Conservation (phyloP, 2,797 vertebrate genomes). For the Adelosebastes latens region DNA sequence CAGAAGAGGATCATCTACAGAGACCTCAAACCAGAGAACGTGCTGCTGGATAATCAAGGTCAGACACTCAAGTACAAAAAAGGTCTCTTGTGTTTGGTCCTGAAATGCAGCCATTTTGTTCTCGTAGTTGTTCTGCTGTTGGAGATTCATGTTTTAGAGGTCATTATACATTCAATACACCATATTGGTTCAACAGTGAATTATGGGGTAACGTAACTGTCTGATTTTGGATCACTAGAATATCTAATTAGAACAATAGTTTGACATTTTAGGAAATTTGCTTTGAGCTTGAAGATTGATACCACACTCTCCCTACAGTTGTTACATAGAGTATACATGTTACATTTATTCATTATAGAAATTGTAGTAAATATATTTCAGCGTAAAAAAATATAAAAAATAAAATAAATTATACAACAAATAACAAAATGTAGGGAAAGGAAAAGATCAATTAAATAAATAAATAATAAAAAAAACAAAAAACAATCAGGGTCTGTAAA, state of each 20-base stretch:
- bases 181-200: not conserved
- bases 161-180: not conserved
- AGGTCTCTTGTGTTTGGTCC: not conserved
- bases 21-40: conserved; percentile 95
- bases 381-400: no score
- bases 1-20: conserved; percentile 91
- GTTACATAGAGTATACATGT: no score
- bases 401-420: no score
- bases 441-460: no score
- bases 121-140: not conserved
- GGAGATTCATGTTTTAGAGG: not conserved
- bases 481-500: no score
- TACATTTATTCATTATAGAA: no score
- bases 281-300: not conserved
- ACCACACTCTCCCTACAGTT: no score
- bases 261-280: not conserved
- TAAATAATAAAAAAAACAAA: no score
- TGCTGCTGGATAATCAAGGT: conserved; percentile 91
- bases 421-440: no score
- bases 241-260: not conserved
- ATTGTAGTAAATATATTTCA: no score
- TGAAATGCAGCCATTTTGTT: not conserved
- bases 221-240: not conserved
- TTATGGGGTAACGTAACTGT: not conserved
- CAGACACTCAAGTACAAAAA: not conserved